Conservation (phyloP, 2,888 invertebrate species). For the Dolichomitus sp. region DNA sequence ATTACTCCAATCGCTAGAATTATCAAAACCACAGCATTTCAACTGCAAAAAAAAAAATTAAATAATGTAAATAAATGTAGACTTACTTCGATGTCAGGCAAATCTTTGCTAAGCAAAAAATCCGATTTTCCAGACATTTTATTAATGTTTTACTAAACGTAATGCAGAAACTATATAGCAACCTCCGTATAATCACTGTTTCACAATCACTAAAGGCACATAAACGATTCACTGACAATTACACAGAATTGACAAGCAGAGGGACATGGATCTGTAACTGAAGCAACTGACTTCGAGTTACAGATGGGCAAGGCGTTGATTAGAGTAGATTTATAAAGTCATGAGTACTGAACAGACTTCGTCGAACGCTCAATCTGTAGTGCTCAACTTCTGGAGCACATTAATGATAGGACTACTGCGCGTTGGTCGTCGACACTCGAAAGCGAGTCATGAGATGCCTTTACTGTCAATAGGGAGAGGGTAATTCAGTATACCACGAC, state of each 20-base stretch:
- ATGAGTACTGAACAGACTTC: neutral
- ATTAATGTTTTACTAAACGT: neutral
- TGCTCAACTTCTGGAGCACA: conserved; percentile 1
- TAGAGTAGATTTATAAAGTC: neutral
- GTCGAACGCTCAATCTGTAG: neutral
- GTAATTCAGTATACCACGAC: neutral
- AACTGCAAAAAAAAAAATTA: conserved; percentile 60
- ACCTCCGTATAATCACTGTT: neutral
- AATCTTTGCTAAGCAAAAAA: conserved; percentile 89
- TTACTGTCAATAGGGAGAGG: neutral
- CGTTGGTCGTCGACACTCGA: neutral
- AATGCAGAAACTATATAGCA: neutral
- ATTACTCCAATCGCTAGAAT: conserved; percentile 66
- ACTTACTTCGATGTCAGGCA: conserved; percentile 94
- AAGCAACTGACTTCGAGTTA: conserved; percentile 77
- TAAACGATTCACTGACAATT: neutral
- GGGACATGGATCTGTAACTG: conserved; percentile 71
- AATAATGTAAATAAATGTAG: too few species aligned
- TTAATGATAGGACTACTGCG: neutral
- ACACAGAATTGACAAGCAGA: neutral
- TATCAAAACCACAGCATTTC: conserved; percentile 69
- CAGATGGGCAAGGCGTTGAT: conserved; percentile 6
- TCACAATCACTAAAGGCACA: conserved; percentile 11
- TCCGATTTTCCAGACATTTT: conserved; percentile 44
- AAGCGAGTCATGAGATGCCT: neutral